These are phyloP conservation scores for Mesaphorura yosii DNA, from an alignment of 1,140 invertebrate genomes.

Conservation along the genomic window DNA sequence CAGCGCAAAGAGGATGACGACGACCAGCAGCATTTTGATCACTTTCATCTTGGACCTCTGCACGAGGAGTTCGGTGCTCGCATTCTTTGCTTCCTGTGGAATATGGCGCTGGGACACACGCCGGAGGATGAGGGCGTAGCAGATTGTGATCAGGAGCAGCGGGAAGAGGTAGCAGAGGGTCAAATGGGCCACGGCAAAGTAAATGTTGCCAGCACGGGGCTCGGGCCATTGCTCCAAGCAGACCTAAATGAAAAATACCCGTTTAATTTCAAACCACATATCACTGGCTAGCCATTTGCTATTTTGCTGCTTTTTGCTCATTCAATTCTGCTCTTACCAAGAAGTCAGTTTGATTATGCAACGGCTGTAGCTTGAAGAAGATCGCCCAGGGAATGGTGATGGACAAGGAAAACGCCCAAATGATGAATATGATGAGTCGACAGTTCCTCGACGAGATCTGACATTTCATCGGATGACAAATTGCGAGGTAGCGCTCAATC, in stretches of 20 bases:
- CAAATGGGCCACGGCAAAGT: slow-evolving; percentile 43
- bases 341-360: slow-evolving; percentile 18
- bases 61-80: slow-evolving; percentile 29
- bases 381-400: slow-evolving; percentile 44
- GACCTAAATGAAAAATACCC: slow-evolving; percentile 19
- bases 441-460: slow-evolving; percentile 39
- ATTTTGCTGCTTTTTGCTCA: too few relatives aligned
- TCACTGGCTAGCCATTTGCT: too few relatives aligned
- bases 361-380: slow-evolving; percentile 37
- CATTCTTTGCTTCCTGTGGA: slow-evolving; percentile 32
- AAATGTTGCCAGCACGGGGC: slow-evolving; percentile 34
- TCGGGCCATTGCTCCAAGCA: slow-evolving; percentile 37
- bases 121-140: slow-evolving; percentile 40
- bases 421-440: slow-evolving; percentile 38
- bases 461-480: slow-evolving; percentile 41
- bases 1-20: slow-evolving; percentile 46
- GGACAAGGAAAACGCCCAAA: slow-evolving; percentile 39
- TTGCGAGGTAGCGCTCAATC: slow-evolving; percentile 43
- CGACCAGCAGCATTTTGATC: slow-evolving; percentile 48
- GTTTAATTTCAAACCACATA: too few relatives aligned
- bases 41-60: slow-evolving; percentile 40
- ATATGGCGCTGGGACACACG: slow-evolving; percentile 34
- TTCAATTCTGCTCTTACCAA: too few relatives aligned
- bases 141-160: slow-evolving; percentile 38
- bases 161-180: slow-evolving; percentile 43